Conservation (phyloP, 2,888 invertebrate species). For the Xiphydria camelus region DNA sequence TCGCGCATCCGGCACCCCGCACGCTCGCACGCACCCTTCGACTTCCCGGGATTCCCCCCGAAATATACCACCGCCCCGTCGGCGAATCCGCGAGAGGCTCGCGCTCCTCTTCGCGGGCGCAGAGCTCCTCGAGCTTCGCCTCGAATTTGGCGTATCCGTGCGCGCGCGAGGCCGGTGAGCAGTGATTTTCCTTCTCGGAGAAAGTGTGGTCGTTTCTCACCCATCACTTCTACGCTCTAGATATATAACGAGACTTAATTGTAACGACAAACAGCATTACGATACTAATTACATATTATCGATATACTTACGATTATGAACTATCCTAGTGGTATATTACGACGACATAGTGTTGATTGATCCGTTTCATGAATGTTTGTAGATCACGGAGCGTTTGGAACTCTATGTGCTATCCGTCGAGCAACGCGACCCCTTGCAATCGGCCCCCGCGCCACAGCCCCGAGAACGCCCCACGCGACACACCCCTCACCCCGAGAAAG, state of each 20-base stretch:
- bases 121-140: too few species aligned
- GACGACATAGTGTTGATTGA: slow-evolving; percentile 57
- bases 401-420: slow-evolving; percentile 56
- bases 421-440: slow-evolving; percentile 22
- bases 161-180: slow-evolving; percentile 48
- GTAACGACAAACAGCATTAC: slow-evolving; percentile 46
- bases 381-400: slow-evolving; percentile 58
- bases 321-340: slow-evolving; percentile 56
- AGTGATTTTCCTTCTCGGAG: slow-evolving; percentile 46
- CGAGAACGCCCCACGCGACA: slow-evolving; percentile 12
- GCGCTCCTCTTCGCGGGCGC: too few species aligned
- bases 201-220: slow-evolving; percentile 57
- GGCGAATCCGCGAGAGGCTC: too few species aligned
- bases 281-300: slow-evolving; percentile 56
- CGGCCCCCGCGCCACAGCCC: slow-evolving; percentile 17
- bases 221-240: slow-evolving; percentile 58
- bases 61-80: too few species aligned
- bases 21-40: too few species aligned
- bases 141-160: too few species aligned
- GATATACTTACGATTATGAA: slow-evolving; percentile 56
- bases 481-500: slow-evolving; percentile 13
- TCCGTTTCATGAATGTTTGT: slow-evolving; percentile 59
- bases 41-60: too few species aligned
- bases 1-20: slow-evolving; percentile 42
- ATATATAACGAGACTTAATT: slow-evolving; percentile 50